Evolutionary conservation across 2,888 invertebrate species (phyloP).

Genomic region (Mythimna albipuncta): DNA sequence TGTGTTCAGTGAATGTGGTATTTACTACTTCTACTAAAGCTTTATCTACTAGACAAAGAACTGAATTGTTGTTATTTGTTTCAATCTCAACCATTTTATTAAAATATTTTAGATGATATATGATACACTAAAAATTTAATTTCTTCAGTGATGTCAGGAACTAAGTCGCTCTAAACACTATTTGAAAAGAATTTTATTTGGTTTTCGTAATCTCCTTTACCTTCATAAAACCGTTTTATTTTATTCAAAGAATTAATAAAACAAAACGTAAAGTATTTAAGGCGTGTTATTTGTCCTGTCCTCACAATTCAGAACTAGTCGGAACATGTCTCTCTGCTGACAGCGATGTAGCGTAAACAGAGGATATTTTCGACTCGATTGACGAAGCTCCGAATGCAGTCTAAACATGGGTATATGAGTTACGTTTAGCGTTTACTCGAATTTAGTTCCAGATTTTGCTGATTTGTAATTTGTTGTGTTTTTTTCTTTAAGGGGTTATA

Average conservation of each 20-base stretch:
- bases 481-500: background rate
- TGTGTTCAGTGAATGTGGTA: slow-evolving; percentile 41
- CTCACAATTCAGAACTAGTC: slow-evolving; percentile 59
- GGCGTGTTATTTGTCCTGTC: slow-evolving; percentile 49
- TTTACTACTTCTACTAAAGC: slow-evolving; percentile 9
- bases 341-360: slow-evolving; percentile 77
- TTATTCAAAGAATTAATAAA: background rate
- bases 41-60: slow-evolving; percentile 7
- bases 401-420: slow-evolving; percentile 70
- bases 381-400: slow-evolving; percentile 72
- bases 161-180: background rate
- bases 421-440: slow-evolving; percentile 60
- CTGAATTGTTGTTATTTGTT: background rate
- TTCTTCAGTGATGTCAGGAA: no score
- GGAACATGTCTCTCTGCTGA: slow-evolving; percentile 66
- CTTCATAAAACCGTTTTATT: background rate
- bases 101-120: background rate
- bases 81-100: background rate
- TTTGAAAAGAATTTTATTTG: background rate
- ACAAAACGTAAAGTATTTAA: slow-evolving; percentile 1
- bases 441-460: slow-evolving; percentile 32
- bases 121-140: no score
- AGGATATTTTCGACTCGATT: slow-evolving; percentile 81
- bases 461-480: slow-evolving; percentile 12
- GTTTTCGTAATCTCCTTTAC: no score